These are phyloP conservation scores for Sebastes oblongus DNA, from an alignment of 2,797 vertebrate species.

Conservation along the genomic window DNA sequence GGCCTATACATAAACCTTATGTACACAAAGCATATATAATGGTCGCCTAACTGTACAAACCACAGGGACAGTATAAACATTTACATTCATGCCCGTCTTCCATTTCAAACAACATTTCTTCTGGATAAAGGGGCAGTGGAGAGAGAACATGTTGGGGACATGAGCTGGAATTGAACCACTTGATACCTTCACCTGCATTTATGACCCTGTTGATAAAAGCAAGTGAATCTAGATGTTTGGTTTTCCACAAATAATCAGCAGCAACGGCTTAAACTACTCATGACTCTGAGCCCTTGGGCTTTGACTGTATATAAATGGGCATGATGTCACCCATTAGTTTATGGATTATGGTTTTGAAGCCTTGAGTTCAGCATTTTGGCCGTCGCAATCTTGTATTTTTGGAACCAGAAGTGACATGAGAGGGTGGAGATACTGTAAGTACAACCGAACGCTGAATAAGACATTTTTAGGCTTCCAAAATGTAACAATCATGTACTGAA, in stretches of 20 bases:
- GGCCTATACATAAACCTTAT: constrained; percentile 32
- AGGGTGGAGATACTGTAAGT: not conserved
- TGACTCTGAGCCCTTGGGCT: not conserved
- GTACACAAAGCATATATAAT: constrained; percentile 30
- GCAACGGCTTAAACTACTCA: not conserved
- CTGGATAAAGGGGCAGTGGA: not conserved
- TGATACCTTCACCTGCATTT: constrained; percentile 27
- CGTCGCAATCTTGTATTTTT: not conserved
- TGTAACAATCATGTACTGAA: no score
- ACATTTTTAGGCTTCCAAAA: not conserved
- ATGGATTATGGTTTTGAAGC: no score
- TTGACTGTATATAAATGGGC: not conserved
- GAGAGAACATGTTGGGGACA: constrained; percentile 6
- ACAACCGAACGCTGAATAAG: not conserved
- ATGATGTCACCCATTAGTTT: no score
- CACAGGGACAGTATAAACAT: constrained; percentile 39
- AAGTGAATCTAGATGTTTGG: not conserved
- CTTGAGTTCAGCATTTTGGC: no score
- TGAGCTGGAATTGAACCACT: constrained; percentile 16
- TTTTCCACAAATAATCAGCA: constrained; percentile 17
- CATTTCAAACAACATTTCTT: constrained; percentile 17
- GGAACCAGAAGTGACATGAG: not conserved
- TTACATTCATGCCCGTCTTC: constrained; percentile 19
- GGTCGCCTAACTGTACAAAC: constrained; percentile 14
- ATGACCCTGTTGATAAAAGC: constrained; percentile 26